phyloP scores from a whole-genome alignment of 2,113 vertebrate species.

The Eulemur macaco region DNA sequence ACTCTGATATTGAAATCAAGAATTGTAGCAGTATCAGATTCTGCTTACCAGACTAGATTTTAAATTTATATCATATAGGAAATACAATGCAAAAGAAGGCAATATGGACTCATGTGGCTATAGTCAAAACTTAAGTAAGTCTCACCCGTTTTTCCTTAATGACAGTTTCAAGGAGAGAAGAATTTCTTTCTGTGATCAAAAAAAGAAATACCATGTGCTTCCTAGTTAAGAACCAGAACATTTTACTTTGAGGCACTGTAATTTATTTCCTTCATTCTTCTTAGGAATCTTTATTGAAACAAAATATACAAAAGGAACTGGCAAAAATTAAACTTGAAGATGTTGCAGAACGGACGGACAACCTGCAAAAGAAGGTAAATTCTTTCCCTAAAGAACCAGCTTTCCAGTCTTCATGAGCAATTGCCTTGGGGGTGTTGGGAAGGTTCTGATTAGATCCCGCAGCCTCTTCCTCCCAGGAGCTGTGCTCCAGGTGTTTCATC shows the following conservation, averaged over 20 bases:
- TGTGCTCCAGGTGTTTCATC: neutral
- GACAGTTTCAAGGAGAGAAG: neutral
- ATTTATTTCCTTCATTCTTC: constrained; percentile 26
- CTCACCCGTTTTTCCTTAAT: neutral
- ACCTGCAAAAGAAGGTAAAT: constrained; percentile 81
- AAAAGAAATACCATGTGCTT: neutral
- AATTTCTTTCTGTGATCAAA: neutral
- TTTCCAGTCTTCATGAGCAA: neutral
- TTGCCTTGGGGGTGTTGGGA: fast-evolving
- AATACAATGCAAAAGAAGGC: neutral
- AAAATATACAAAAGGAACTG: constrained; percentile 60
- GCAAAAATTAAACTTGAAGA: constrained; percentile 70
- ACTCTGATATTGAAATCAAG: neutral
- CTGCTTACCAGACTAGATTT: neutral
- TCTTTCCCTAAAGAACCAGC: fast-evolving
- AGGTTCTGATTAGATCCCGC: neutral
- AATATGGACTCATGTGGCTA: neutral
- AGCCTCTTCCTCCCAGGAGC: neutral
- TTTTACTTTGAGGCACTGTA: neutral
- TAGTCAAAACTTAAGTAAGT: neutral
- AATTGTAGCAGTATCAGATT: neutral
- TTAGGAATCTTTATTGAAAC: constrained; percentile 79
- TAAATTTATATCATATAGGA: neutral
- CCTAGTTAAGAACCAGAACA: neutral
- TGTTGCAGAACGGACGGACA: constrained; percentile 75